These are phyloP conservation scores for Trisateles emortualis DNA, from an alignment of 2,888 invertebrate genomes.

Conservation along the genomic window DNA sequence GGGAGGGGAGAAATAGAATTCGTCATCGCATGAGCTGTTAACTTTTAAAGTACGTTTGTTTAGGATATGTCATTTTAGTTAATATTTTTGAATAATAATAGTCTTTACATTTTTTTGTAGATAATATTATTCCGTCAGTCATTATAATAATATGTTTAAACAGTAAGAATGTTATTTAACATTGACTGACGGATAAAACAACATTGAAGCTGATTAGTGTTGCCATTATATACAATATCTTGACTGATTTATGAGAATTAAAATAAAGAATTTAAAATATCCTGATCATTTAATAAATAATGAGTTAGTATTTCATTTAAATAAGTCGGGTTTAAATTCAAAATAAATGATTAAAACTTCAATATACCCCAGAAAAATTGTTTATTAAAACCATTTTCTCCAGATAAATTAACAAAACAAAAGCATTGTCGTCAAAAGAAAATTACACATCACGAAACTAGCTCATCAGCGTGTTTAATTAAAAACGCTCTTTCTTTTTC, in stretches of 20 bases:
- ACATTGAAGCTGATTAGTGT: too few relatives aligned
- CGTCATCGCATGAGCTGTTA: slow-evolving; percentile 27
- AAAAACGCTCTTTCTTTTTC: slow-evolving; percentile 52
- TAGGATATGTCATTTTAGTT: slow-evolving; percentile 11
- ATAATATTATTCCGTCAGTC: background rate
- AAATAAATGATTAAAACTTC: slow-evolving; percentile 26
- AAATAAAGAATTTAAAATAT: too few relatives aligned
- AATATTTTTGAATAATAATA: background rate
- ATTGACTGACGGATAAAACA: too few relatives aligned
- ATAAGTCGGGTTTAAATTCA: slow-evolving; percentile 17
- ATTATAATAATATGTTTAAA: too few relatives aligned
- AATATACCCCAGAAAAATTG: slow-evolving; percentile 26
- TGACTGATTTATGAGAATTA: too few relatives aligned
- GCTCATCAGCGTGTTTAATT: slow-evolving; percentile 60
- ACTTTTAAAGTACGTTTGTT: slow-evolving; percentile 33
- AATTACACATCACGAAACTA: slow-evolving; percentile 58
- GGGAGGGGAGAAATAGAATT: slow-evolving; percentile 30
- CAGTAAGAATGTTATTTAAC: too few relatives aligned
- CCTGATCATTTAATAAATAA: too few relatives aligned
- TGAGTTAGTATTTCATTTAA: too few relatives aligned
- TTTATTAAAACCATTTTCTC: slow-evolving; percentile 28
- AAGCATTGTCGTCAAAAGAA: slow-evolving; percentile 53
- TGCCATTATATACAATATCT: too few relatives aligned
- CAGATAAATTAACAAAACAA: slow-evolving; percentile 45
- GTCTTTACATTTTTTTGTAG: background rate